Evolutionary conservation across 1,140 invertebrate genomes (phyloP).

Genomic region (Megalonaias nervosa): DNA sequence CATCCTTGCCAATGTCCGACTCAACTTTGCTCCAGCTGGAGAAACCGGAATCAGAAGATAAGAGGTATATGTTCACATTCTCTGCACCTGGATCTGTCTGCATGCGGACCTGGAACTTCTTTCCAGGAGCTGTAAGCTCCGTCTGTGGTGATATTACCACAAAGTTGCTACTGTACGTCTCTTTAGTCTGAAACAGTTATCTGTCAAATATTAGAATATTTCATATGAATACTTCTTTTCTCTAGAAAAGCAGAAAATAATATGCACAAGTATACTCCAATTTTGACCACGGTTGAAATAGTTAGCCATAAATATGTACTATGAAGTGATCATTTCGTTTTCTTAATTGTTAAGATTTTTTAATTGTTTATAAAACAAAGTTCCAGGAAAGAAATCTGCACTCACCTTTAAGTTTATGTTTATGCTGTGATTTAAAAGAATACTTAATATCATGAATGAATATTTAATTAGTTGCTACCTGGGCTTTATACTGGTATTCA

Average conservation of each 20-base stretch:
- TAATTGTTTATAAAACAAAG: too few relatives aligned
- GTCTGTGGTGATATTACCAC: conserved; percentile 55
- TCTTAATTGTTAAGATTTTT: too few relatives aligned
- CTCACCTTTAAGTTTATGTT: too few relatives aligned
- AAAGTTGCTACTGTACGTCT: conserved; percentile 64
- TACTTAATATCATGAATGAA: too few relatives aligned
- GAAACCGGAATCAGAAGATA: conserved; percentile 43
- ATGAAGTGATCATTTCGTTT: too few relatives aligned
- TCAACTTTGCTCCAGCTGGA: conserved; percentile 55
- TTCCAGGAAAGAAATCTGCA: too few relatives aligned
- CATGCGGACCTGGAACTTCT: conserved; percentile 48
- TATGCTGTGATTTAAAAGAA: too few relatives aligned
- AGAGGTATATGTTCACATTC: conserved; percentile 54
- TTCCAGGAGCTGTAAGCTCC: conserved; percentile 34
- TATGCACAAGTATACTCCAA: not conserved
- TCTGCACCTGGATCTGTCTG: conserved; percentile 34
- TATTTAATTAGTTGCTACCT: too few relatives aligned
- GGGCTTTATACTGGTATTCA: too few relatives aligned
- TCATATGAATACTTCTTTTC: not conserved
- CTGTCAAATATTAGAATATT: not conserved
- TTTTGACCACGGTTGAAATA: not conserved
- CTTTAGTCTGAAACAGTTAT: conserved; percentile 53
- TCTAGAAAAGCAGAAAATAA: not conserved
- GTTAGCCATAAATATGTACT: not conserved
- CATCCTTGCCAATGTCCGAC: conserved; percentile 40